Evolutionary conservation across 2,113 vertebrate genomes (phyloP).

Genomic region (Alexandromys fortis): DNA sequence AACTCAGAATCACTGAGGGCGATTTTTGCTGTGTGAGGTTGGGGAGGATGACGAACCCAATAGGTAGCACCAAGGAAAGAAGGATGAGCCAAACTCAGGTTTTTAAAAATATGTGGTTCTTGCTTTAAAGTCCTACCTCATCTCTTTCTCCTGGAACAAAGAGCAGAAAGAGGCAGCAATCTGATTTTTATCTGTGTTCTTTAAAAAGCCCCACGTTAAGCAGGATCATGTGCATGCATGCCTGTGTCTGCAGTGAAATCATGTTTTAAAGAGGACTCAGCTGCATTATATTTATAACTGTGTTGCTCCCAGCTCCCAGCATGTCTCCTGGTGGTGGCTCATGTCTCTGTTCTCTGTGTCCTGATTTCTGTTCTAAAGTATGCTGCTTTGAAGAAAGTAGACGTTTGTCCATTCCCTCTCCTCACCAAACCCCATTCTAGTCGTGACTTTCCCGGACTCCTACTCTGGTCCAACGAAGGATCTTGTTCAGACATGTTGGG

Average conservation of each 20-base stretch:
- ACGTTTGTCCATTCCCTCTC: background rate
- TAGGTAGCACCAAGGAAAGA: slow-evolving; percentile 12
- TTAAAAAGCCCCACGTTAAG: slow-evolving; percentile 36
- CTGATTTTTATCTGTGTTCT: slow-evolving; percentile 7
- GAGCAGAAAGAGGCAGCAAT: background rate
- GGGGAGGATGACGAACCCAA: background rate
- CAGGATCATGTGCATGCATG: slow-evolving; percentile 56
- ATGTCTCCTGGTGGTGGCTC: slow-evolving; percentile 32
- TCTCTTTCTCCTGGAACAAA: slow-evolving; percentile 21
- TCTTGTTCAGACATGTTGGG: background rate
- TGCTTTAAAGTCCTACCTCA: slow-evolving; percentile 37
- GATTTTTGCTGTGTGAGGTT: slow-evolving; percentile 20
- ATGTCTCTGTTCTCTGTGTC: slow-evolving; percentile 46
- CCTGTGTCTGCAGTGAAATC: slow-evolving; percentile 64
- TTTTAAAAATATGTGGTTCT: background rate
- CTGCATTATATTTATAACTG: slow-evolving; percentile 77
- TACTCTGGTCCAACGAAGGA: background rate
- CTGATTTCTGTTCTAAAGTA: slow-evolving; percentile 55
- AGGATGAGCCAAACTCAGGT: background rate
- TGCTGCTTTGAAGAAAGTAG: background rate
- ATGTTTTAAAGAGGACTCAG: slow-evolving; percentile 67
- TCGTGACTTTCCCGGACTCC: background rate
- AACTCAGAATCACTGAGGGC: background rate
- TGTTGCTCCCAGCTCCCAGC: slow-evolving; percentile 77
- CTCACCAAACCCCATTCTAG: too few relatives aligned